phyloP scores from a whole-genome alignment of 2,113 vertebrate species.

The Halichoeres trimaculatus region DNA sequence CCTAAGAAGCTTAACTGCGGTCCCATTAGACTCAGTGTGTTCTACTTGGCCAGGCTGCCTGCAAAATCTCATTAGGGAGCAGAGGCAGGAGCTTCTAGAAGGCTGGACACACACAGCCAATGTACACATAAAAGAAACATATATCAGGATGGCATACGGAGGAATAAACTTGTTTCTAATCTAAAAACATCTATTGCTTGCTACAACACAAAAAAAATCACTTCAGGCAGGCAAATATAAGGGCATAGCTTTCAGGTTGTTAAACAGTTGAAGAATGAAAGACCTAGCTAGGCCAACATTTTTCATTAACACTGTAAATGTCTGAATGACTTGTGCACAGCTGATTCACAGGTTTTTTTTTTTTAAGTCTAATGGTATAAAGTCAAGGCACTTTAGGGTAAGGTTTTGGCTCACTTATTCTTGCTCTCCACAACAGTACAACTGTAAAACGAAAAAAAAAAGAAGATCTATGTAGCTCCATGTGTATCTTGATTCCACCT shows the following conservation, averaged over 20 bases:
- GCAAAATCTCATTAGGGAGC: slow-evolving; percentile 76
- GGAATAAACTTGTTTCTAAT: background rate
- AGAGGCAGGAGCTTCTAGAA: slow-evolving; percentile 22
- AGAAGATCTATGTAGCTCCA: too few species aligned
- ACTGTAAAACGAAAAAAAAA: too few species aligned
- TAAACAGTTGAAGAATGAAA: background rate
- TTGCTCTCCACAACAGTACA: too few species aligned
- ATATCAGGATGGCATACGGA: background rate
- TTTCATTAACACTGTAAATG: background rate
- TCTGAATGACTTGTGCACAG: background rate
- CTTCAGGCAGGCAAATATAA: too few species aligned
- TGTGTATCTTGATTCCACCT: too few species aligned
- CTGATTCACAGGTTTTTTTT: background rate
- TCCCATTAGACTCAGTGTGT: slow-evolving; percentile 54
- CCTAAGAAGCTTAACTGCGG: slow-evolving; percentile 75
- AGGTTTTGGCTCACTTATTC: too few species aligned
- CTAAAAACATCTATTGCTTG: background rate
- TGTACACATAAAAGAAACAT: background rate
- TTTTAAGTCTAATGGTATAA: too few species aligned
- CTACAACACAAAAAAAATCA: background rate
- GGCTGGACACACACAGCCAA: background rate
- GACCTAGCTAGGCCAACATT: background rate
- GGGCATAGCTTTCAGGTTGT: too few species aligned
- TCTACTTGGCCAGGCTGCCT: slow-evolving; percentile 60
- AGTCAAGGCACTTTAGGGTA: too few species aligned